phyloP scores from a whole-genome alignment of 2,797 vertebrate genomes.

The Sebastes kiyomatsui region DNA sequence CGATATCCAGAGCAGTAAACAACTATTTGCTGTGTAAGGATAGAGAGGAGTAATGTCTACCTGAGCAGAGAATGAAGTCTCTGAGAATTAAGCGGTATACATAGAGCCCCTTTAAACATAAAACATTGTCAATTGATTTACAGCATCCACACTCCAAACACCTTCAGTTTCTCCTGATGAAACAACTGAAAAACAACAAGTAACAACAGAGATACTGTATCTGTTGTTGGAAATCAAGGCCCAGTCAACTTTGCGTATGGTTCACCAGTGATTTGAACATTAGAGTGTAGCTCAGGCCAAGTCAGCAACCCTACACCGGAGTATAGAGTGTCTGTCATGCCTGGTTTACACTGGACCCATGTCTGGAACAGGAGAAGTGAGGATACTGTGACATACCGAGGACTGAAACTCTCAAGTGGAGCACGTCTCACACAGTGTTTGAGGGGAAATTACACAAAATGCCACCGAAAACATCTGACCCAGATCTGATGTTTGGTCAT shows the following conservation, averaged over 20 bases:
- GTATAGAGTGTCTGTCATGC: conserved; percentile 66
- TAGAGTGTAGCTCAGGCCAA: conserved; percentile 55
- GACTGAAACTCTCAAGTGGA: conserved; percentile 48
- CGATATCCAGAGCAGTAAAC: no score
- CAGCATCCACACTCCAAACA: conserved; percentile 3
- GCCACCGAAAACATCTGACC: conserved; percentile 13
- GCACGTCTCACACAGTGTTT: conserved; percentile 17
- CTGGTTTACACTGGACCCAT: conserved; percentile 71
- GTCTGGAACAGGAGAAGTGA: conserved; percentile 68
- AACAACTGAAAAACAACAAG: not conserved
- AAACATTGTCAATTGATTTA: conserved; percentile 1
- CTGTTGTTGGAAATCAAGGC: conserved; percentile 62
- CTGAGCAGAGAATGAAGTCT: no score
- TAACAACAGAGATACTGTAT: not conserved
- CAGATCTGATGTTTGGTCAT: conserved; percentile 13
- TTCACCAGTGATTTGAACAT: conserved; percentile 71
- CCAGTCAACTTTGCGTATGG: conserved; percentile 12
- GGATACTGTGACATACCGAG: conserved; percentile 60
- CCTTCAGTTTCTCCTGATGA: not conserved
- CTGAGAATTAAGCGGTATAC: no score
- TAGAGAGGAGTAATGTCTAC: no score
- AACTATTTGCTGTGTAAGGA: no score
- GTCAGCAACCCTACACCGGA: conserved; percentile 55
- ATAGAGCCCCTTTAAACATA: not conserved
- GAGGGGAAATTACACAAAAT: conserved; percentile 8